These are phyloP conservation scores for Silurus asotus DNA, from an alignment of 2,113 vertebrate genomes.

Conservation along the genomic window DNA sequence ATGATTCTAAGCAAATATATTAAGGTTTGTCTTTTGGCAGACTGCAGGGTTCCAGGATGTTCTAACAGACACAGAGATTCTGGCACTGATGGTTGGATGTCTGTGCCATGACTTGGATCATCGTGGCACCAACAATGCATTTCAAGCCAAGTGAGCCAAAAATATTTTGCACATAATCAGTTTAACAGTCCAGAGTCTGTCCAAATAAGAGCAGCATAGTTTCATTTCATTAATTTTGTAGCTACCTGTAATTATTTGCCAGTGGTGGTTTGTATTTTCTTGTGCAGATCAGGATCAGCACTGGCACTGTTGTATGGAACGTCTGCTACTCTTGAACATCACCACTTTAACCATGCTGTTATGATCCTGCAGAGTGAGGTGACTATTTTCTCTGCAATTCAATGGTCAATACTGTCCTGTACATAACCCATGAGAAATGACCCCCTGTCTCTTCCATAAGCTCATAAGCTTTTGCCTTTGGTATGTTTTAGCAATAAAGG, in stretches of 20 bases:
- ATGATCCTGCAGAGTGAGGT: conserved; percentile 83
- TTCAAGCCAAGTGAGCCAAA: conserved; percentile 77
- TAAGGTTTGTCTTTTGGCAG: conserved; percentile 54
- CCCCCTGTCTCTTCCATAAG: neutral
- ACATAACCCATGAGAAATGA: neutral
- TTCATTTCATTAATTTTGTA: neutral
- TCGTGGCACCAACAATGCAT: conserved; percentile 80
- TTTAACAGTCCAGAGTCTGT: neutral
- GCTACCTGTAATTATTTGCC: neutral
- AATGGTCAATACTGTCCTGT: neutral
- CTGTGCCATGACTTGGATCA: conserved; percentile 80
- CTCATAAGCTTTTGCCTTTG: conserved; percentile 15
- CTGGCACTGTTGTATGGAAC: conserved; percentile 77
- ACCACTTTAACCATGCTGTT: conserved; percentile 82
- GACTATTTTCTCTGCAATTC: conserved; percentile 19
- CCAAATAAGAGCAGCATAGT: neutral
- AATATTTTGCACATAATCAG: neutral
- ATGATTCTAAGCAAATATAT: neutral
- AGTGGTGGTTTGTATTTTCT: conserved; percentile 3
- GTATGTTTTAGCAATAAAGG: conserved; percentile 17
- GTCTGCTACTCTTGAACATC: conserved; percentile 79
- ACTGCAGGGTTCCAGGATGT: conserved; percentile 75
- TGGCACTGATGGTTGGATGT: conserved; percentile 80
- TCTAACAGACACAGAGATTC: conserved; percentile 73
- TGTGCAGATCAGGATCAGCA: conserved; percentile 74